These are phyloP conservation scores for Spilosoma lubricipeda DNA, from an alignment of 2,888 invertebrate genomes.

Conservation along the genomic window DNA sequence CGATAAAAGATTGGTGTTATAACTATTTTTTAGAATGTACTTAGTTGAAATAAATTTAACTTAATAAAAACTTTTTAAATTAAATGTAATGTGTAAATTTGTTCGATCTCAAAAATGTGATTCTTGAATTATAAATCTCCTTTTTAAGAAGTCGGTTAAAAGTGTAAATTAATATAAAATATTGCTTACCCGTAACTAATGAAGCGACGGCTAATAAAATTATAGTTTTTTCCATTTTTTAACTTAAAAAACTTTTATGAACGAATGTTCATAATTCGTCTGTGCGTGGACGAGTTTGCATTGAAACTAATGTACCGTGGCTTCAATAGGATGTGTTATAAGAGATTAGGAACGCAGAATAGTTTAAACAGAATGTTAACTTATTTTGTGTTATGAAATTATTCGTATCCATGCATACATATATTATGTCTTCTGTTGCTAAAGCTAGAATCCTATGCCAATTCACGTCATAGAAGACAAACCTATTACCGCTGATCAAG, in stretches of 20 bases:
- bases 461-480: too few species aligned
- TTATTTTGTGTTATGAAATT: neutral
- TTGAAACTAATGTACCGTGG: slow-evolving; percentile 34
- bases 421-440: too few species aligned
- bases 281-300: slow-evolving; percentile 23
- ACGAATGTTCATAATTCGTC: slow-evolving; percentile 19
- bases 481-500: too few species aligned
- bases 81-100: too few species aligned
- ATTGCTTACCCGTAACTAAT: slow-evolving; percentile 4
- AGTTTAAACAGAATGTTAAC: slow-evolving; percentile 31
- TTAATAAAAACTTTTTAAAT: too few species aligned
- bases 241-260: neutral
- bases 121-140: neutral
- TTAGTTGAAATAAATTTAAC: too few species aligned
- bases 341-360: slow-evolving; percentile 27
- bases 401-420: neutral
- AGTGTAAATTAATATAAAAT: neutral
- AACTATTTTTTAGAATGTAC: neutral
- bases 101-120: too few species aligned
- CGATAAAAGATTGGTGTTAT: neutral
- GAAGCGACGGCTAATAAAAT: slow-evolving; percentile 4
- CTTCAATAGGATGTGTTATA: slow-evolving; percentile 34
- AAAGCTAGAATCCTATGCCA: too few species aligned
- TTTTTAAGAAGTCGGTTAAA: neutral
- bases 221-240: slow-evolving; percentile 32